A percentile compares a stretch with the other conserved stretches of the same genome.
Conservation (phyloP, 2,113 vertebrate species). For the Myanophis thanlyinensis region DNA sequence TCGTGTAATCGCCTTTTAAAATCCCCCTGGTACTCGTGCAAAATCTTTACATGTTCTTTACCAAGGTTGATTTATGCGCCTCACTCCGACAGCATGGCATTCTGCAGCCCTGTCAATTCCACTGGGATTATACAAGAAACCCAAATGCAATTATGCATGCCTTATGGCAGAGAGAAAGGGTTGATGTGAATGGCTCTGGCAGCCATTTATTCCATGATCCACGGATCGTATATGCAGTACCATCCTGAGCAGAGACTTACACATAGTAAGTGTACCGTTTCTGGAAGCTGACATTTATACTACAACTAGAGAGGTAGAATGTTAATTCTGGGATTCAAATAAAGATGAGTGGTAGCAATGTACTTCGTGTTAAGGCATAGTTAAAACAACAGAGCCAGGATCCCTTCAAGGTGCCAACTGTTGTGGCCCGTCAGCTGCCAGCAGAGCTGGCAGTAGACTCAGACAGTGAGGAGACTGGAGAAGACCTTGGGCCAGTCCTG, state of each 20-base stretch:
- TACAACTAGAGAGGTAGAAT: neutral
- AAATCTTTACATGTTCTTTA: neutral
- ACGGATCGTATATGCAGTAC: neutral
- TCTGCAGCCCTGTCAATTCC: neutral
- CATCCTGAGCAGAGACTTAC: neutral
- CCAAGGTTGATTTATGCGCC: neutral
- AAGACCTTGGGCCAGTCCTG: too few relatives aligned
- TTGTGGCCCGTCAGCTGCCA: too few relatives aligned
- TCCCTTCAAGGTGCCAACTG: neutral
- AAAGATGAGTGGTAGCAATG: neutral
- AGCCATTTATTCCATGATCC: neutral
- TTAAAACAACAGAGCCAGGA: neutral
- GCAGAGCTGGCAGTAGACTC: too few relatives aligned
- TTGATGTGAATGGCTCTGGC: neutral
- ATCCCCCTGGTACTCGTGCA: neutral
- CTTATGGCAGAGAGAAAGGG: neutral
- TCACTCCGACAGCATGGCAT: neutral
- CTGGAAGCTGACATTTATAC: neutral
- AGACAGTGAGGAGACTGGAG: too few relatives aligned
- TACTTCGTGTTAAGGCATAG: conserved; percentile 10
- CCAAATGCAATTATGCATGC: neutral
- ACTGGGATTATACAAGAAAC: neutral
- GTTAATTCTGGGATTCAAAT: conserved; percentile 8
- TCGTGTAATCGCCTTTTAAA: neutral
- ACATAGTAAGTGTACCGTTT: neutral